Evolutionary conservation across 92 coral and sea anemone genomes (phyloP).

Genomic region (Plumapathes pennacea): DNA sequence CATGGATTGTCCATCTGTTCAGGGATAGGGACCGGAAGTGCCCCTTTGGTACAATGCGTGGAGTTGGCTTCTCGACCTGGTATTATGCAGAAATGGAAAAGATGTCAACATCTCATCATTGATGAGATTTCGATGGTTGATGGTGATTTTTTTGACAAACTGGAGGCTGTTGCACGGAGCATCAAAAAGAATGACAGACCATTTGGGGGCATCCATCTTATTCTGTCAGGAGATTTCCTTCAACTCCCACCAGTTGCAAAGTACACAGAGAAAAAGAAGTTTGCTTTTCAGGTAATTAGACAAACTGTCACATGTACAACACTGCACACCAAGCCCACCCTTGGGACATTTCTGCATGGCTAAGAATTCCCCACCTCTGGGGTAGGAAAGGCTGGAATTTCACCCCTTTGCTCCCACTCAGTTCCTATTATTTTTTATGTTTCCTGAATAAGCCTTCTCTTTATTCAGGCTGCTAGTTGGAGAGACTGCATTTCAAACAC

Average conservation of each 20-base stretch:
- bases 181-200: conserved; percentile 76
- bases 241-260: conserved; percentile 97
- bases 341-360: too few species aligned
- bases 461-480: conserved; percentile 81
- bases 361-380: too few species aligned
- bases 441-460: neutral
- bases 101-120: conserved; percentile 84
- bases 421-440: neutral
- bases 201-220: conserved; percentile 98
- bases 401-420: neutral
- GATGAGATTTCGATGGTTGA: conserved; percentile 99
- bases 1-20: neutral
- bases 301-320: too few species aligned
- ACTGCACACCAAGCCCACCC: too few species aligned
- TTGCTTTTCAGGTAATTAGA: conserved; percentile 85
- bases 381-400: neutral
- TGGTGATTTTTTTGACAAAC: conserved; percentile 86
- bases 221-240: conserved; percentile 92
- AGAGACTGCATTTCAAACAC: conserved; percentile 76
- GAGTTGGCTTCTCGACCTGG: conserved; percentile 84
- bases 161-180: conserved; percentile 85
- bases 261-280: conserved; percentile 63
- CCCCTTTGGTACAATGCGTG: conserved; percentile 66
- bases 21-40: conserved; percentile 96
- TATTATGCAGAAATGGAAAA: conserved; percentile 74